Percentiles rank a stretch among this genome's conserved stretches.
Conservation (phyloP, 2,113 vertebrate species). For the Promerops cafer region DNA sequence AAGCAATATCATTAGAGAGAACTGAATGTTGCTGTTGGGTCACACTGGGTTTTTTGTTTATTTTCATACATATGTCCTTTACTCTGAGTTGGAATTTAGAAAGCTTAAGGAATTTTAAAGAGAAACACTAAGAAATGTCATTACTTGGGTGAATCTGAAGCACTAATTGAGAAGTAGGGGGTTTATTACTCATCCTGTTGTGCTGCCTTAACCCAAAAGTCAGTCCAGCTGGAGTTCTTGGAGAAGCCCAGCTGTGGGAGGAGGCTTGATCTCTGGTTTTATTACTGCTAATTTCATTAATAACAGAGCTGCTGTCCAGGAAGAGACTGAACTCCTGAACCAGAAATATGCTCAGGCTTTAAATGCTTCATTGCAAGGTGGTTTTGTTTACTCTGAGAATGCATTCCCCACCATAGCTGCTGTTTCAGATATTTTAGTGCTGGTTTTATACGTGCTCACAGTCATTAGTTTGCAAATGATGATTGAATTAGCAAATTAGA, state of each 20-base stretch:
- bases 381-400: background rate
- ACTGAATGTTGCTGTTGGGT: background rate
- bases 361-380: background rate
- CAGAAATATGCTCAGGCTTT: background rate
- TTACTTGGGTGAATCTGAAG: background rate
- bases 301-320: background rate
- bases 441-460: background rate
- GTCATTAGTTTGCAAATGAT: conserved; percentile 37
- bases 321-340: background rate
- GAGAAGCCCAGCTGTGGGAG: background rate
- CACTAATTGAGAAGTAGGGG: background rate
- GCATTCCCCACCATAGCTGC: background rate
- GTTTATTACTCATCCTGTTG: background rate
- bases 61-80: background rate
- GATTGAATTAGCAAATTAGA: conserved; percentile 36
- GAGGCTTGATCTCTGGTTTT: background rate
- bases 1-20: background rate
- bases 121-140: background rate
- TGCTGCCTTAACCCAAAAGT: background rate
- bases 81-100: background rate
- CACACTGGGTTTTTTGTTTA: background rate
- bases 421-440: background rate
- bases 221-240: background rate
- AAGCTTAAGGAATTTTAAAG: background rate
- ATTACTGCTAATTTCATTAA: background rate